Base-by-base conservation (phyloP, 2,888 invertebrate species). In the Drosophila mulleri region DNA sequence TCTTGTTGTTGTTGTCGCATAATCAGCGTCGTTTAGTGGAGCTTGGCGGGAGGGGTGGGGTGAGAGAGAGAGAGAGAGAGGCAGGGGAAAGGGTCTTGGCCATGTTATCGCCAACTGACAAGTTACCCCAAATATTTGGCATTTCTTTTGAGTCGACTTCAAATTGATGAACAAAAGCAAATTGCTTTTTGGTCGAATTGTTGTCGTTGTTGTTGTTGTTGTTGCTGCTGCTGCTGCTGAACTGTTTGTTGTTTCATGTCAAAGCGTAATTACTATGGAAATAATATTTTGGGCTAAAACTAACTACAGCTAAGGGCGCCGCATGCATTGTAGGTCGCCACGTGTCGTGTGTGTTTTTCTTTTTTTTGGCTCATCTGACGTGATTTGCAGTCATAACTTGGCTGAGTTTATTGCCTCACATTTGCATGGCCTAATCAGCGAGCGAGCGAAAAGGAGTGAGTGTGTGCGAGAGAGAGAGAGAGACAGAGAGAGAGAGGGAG, bases 361-460 rank as follows among this genome's bases (percentile, higher is more conserved):
- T 26, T 26, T 66, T 65, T 53, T 65, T 44, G 65, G 59, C 50
- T 32, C 72, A 42, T 54, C 56, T 87, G 82, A 82, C 87, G 87
- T 88, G 87, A 90, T 88, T 89, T 80, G 64, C 58, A 76, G 80
- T 72, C 74, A 84, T 87, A 89, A 89, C 75, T 87, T 75, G 75
- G 71, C 72, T 72, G 64, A 75, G 59, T 75, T 83, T 88, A 83
- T 88, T 83, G 75, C 71, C 67, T 67, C 69, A 69, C 60, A 79
- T 82, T 75, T 73, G 72, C 82, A 67, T 85, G 72, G 77, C 71
- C 75, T 78, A 81, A 88, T 77, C 88, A 73, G 59, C 56, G 64
- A 44, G 52, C 44, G 45, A 39, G 47, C 12, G 37, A 12, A 45
- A 16, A 23, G 3, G 45, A 9, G 12, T n/a, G 7, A 20, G 23